Base-by-base conservation (phyloP, 2,888 invertebrate genomes). In the Acleris emargana region DNA sequence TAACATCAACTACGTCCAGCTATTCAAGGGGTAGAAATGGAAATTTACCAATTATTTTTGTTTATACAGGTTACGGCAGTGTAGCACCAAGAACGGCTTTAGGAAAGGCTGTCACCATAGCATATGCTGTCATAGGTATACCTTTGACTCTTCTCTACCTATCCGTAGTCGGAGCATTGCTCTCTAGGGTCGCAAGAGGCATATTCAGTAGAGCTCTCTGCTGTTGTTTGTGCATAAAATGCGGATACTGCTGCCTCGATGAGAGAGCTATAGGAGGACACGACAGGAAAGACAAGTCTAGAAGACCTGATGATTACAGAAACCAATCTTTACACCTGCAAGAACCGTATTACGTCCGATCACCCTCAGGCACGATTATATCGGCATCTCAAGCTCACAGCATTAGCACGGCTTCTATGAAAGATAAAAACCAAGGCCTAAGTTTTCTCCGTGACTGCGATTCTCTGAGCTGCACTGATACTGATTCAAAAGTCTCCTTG, bases 31-130 rank as follows among this genome's bases (percentile, higher is more conserved):
- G 11, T 32, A 13, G 32, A 32, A 11, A n/a, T n/a, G n/a, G 13
- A 38, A 11, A 32, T 1, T 38, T 11, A 1, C n/a, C n/a, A n/a
- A n/a, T n/a, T n/a, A n/a, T n/a, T n/a, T 52, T 17, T 42, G 67
- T 72, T 71, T 75, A 93, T 89, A 0, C 94, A 98, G 98, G 98
- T 75, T 99, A 98, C 81, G 98, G 98, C 64, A 98, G 97, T 86
- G 96, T 98, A 62, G 96, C 98, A 0, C 98, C 98, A 0, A 95
- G 95, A 76, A 98, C 98, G 28, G 95, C 96, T n/a, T 90, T 97
- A 68, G 98, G 98, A 7, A 97, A 98, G 86, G 95, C 97, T 45
- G 96, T 98, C 2, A 98, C 98, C n/a, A 95, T 97, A 88, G 95
- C 95, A 18, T 97, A 97, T 86, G 97, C 97, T 47, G 94, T 97